Evolutionary conservation across 1,140 invertebrate genomes (phyloP).

Genomic region (Tetragonula clypearis): DNA sequence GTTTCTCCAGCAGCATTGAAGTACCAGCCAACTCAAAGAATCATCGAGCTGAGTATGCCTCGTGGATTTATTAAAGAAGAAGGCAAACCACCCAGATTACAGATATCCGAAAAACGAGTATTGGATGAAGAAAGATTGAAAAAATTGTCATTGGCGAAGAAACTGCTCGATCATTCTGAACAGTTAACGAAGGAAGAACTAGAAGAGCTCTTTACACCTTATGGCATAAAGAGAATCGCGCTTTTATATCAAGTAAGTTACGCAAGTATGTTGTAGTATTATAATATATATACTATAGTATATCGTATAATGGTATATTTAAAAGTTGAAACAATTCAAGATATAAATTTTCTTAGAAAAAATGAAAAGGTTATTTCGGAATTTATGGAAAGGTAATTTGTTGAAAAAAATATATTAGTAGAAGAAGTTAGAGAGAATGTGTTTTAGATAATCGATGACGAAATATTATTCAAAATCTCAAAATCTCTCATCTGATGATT

Average conservation of each 20-base stretch:
- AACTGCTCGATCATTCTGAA: constrained; percentile 46
- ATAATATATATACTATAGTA: not conserved
- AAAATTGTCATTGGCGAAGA: constrained; percentile 44
- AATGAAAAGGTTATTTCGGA: not conserved
- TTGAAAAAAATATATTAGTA: not conserved
- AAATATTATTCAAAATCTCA: not conserved
- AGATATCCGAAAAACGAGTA: not conserved
- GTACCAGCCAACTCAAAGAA: constrained; percentile 51
- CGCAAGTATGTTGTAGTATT: too few relatives aligned
- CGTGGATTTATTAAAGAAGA: not conserved
- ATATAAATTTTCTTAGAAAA: not conserved
- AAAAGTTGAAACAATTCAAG: not conserved
- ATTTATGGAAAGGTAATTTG: not conserved
- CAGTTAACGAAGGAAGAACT: constrained; percentile 52
- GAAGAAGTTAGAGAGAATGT: not conserved
- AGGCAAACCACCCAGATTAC: not conserved
- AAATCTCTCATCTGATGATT: not conserved
- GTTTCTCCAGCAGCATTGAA: constrained; percentile 50
- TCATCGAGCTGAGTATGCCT: constrained; percentile 53
- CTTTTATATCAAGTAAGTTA: constrained; percentile 49
- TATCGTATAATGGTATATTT: not conserved
- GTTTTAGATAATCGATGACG: not conserved
- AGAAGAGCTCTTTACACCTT: constrained; percentile 44
- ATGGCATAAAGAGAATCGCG: constrained; percentile 52
- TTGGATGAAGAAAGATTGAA: constrained; percentile 10